Percentiles rank a stretch among this genome's conserved stretches.
Evolutionary conservation across 2,113 vertebrate species (phyloP).

Genomic region (Pelecanus crispus): DNA sequence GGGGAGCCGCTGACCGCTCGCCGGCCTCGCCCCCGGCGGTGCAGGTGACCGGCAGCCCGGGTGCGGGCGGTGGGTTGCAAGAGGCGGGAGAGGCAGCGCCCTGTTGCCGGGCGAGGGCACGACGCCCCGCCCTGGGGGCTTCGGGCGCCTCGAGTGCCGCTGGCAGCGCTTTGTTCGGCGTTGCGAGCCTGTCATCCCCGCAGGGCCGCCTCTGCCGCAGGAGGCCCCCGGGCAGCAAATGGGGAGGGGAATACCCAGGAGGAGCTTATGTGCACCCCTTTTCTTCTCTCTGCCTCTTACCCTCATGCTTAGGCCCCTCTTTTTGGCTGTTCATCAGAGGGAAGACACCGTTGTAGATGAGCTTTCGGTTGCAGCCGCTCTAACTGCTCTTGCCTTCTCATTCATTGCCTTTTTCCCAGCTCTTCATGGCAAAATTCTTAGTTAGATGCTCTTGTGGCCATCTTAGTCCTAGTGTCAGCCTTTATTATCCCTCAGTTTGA

Average conservation of each 20-base stretch:
- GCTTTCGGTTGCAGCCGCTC: rapidly evolving
- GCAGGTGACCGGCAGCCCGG: neutral
- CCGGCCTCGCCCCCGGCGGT: no score
- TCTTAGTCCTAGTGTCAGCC: neutral
- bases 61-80: neutral
- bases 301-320: rapidly evolving
- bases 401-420: rapidly evolving
- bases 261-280: rapidly evolving
- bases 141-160: rapidly evolving
- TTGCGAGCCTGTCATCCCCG: rapidly evolving
- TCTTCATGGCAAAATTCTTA: rapidly evolving
- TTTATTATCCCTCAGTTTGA: neutral
- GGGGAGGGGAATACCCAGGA: rapidly evolving
- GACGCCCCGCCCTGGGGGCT: rapidly evolving
- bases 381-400: rapidly evolving
- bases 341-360: rapidly evolving
- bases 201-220: neutral
- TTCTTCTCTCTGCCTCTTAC: neutral
- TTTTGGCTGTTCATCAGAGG: rapidly evolving
- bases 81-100: no score
- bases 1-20: no score
- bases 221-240: neutral
- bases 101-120: neutral
- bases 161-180: neutral
- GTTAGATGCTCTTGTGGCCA: rapidly evolving